Evolutionary conservation across 2,888 invertebrate genomes (phyloP), one percentile per base, ranked within the genome.

Genomic region (Dione juno): DNA sequence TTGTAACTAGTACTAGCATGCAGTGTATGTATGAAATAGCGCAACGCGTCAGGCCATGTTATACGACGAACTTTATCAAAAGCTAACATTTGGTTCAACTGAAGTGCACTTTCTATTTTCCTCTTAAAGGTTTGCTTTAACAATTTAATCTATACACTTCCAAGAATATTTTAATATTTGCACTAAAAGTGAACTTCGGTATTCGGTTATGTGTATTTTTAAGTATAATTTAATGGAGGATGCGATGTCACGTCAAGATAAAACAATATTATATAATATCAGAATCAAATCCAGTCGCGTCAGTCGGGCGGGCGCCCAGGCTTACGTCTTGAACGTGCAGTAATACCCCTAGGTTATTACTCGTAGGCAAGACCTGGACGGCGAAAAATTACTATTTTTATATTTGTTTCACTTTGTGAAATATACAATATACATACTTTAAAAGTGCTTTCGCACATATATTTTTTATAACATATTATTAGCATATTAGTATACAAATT

Each of bases 361-460:
- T 57, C 57, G 57, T 37, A 57, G 57, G 57, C 57, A 57, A 57
- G 57, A 57, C 57, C 57, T 57, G 57, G 57, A 57, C 57, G 57
- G 57, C 57, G 57, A 11, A 57, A 57, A 57, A 57, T 16, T 37
- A 16, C 57, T 37, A 37, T 40, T 57, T 57, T 28, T 57, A 37
- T 37, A 57, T 57, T 54, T 54, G 16, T 37, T 54, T 35, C 5
- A 16, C 9, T 37, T 54, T 10, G 48, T 50, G 9, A 19, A 19
- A 19, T 50, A 53, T 14, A 54, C 2, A 28, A 28, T 3, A 35
- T 35, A 21, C 1, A 35, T 35, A 21, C 1, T 21, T 54, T 10
- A 50, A 35, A n/a, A 54, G 35, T 14, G 28, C 6, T 53, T 13
- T 21, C 10, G n/a, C 35, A n/a, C 11, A 54, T n/a, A 37, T 16